Conservation (phyloP, 2,888 invertebrate species). For the Agapetus fuscipes region DNA sequence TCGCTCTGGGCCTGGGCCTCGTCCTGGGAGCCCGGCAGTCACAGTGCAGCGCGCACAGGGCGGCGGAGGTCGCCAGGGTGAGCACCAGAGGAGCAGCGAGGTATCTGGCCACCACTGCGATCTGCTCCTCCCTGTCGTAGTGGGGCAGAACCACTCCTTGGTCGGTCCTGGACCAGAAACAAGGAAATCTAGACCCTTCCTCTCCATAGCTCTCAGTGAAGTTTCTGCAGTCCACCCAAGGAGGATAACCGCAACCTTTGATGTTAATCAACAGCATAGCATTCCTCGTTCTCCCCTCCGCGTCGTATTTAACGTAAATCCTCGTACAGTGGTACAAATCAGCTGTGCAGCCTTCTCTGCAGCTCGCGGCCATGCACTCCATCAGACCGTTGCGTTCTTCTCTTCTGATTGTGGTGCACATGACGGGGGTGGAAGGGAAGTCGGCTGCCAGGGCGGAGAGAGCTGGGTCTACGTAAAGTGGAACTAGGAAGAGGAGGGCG, state of each 20-base stretch:
- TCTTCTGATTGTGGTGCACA: conserved; percentile 59
- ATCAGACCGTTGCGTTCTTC: conserved; percentile 64
- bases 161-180: conserved; percentile 68
- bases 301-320: conserved; percentile 51
- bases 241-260: conserved; percentile 78
- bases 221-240: conserved; percentile 63
- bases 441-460: conserved; percentile 59
- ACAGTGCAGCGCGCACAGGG: conserved; percentile 79
- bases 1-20: conserved; percentile 48
- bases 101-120: conserved; percentile 72
- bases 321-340: conserved; percentile 63
- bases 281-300: conserved; percentile 43
- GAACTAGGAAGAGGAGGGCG: conserved; percentile 41
- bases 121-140: conserved; percentile 75
- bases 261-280: conserved; percentile 67
- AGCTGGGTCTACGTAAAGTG: conserved; percentile 43
- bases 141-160: conserved; percentile 72
- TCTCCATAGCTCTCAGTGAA: conserved; percentile 62
- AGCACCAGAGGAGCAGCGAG: conserved; percentile 77
- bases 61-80: conserved; percentile 75
- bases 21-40: conserved; percentile 68
- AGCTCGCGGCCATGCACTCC: conserved; percentile 74
- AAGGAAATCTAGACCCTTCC: conserved; percentile 56
- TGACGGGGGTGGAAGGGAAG: conserved; percentile 63
- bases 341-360: conserved; percentile 72